Evolutionary conservation across 1,140 invertebrate genomes (phyloP).

Genomic region (Lucilia cuprina): DNA sequence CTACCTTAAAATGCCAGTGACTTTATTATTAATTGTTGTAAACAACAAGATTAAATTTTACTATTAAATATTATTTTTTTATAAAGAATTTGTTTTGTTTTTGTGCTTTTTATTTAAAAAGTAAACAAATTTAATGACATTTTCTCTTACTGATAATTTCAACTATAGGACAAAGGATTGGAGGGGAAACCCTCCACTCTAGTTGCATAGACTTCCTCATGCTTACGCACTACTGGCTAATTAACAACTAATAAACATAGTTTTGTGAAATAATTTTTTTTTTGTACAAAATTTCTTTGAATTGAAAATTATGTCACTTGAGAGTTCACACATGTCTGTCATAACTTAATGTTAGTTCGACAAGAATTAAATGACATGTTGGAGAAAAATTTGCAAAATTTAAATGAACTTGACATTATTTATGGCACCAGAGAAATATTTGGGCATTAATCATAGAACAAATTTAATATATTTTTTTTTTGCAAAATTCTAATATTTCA

Average conservation of each 20-base stretch:
- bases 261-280: neutral
- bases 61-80: neutral
- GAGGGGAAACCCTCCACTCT: neutral
- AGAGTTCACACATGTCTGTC: neutral
- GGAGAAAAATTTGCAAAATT: neutral
- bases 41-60: neutral
- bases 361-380: neutral
- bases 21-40: neutral
- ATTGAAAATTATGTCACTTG: neutral
- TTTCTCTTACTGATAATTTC: neutral
- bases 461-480: neutral
- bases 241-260: neutral
- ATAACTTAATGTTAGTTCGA: neutral
- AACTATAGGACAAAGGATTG: neutral
- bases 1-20: constrained; percentile 14
- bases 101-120: neutral
- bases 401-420: neutral
- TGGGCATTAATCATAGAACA: neutral
- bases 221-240: neutral
- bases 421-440: neutral
- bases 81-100: too few relatives aligned
- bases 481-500: neutral
- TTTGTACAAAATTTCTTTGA: neutral
- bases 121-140: neutral
- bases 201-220: neutral